A percentile compares a stretch with the other conserved stretches of the same genome.
These are phyloP conservation scores for Coelogynopora nodosa DNA, from an alignment of 2,888 invertebrate species.

Conservation along the genomic window DNA sequence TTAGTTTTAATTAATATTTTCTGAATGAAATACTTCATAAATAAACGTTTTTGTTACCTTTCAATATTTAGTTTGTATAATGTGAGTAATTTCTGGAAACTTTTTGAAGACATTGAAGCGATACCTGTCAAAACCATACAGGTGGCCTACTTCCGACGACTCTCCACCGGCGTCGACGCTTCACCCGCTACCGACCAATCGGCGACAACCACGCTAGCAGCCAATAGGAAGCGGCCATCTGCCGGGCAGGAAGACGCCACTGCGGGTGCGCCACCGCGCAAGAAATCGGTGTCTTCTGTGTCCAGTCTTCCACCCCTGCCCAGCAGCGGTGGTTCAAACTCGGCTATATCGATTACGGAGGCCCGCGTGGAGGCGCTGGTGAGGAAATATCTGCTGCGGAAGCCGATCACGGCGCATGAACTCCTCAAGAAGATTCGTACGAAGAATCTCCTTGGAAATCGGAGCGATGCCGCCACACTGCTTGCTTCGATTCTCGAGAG, in stretches of 20 bases:
- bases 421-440: slow-evolving; percentile 88
- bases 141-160: neutral
- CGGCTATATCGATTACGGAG: neutral
- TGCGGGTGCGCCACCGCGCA: neutral
- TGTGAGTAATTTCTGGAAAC: no score
- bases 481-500: slow-evolving; percentile 90
- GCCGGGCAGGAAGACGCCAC: neutral
- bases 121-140: no score
- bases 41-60: no score
- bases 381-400: slow-evolving; percentile 84
- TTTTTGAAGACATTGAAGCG: no score
- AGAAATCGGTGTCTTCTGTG: neutral
- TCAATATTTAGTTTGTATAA: no score
- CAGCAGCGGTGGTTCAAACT: neutral
- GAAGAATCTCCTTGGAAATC: slow-evolving; percentile 82
- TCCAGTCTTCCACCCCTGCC: neutral
- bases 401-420: slow-evolving; percentile 96
- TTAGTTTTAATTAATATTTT: no score
- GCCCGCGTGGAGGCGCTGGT: slow-evolving; percentile 59
- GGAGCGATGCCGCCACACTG: slow-evolving; percentile 82
- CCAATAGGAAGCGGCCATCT: neutral
- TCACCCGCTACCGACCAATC: neutral
- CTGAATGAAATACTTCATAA: no score
- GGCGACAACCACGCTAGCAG: neutral
- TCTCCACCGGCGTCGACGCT: neutral